Conservation (phyloP, 1,140 invertebrate species). For the Anastatus disparis region DNA sequence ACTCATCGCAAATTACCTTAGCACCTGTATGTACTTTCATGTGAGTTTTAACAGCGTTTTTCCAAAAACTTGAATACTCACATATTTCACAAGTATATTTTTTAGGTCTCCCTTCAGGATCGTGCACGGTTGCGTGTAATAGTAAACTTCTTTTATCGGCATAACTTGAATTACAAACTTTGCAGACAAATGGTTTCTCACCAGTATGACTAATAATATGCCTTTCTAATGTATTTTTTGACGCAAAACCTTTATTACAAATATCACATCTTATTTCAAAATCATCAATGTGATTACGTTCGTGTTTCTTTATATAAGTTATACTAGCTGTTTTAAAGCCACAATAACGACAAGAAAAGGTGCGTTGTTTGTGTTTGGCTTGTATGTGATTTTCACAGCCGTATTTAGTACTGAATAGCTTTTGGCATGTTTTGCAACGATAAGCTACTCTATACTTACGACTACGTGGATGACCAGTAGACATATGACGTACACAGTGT, state of each 20-base stretch:
- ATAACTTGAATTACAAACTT: slow-evolving; percentile 70
- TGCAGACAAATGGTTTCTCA: slow-evolving; percentile 83
- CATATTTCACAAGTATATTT: slow-evolving; percentile 57
- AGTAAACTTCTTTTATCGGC: slow-evolving; percentile 55
- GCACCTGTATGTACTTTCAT: slow-evolving; percentile 75
- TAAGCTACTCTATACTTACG: slow-evolving; percentile 33
- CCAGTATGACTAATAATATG: slow-evolving; percentile 67
- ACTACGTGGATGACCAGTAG: slow-evolving; percentile 37
- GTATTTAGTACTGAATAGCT: slow-evolving; percentile 34
- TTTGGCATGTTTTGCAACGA: slow-evolving; percentile 38
- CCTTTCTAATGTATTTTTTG: slow-evolving; percentile 55
- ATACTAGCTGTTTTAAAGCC: slow-evolving; percentile 28
- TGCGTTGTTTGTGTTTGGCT: slow-evolving; percentile 26
- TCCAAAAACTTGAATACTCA: slow-evolving; percentile 60
- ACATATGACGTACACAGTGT: slow-evolving; percentile 46
- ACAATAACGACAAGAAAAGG: slow-evolving; percentile 28
- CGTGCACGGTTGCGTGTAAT: slow-evolving; percentile 53
- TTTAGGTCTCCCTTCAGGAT: slow-evolving; percentile 58
- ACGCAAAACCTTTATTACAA: slow-evolving; percentile 59
- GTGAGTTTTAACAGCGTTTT: slow-evolving; percentile 79
- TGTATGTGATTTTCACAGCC: slow-evolving; percentile 38
- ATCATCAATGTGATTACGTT: slow-evolving; percentile 57
- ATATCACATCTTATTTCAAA: slow-evolving; percentile 53
- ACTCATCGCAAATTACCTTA: slow-evolving; percentile 67
- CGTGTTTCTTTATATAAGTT: slow-evolving; percentile 43